Conservation (phyloP, 2,113 vertebrate species). For the Alectura lathami region DNA sequence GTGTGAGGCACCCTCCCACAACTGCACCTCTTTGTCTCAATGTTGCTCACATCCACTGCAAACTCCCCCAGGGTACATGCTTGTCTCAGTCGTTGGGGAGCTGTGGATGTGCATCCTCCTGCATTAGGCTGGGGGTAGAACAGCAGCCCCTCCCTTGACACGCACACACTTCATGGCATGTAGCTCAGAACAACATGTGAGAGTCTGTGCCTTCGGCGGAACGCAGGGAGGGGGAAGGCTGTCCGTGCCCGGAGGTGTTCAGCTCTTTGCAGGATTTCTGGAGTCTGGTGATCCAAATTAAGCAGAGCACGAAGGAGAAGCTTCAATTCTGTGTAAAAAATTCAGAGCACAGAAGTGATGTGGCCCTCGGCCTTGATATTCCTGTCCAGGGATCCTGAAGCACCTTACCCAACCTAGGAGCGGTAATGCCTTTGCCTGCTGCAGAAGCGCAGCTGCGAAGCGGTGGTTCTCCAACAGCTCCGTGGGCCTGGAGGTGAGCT, state of each 20-base stretch:
- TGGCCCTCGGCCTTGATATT: neutral
- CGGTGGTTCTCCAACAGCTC: neutral
- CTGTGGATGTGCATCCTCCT: neutral
- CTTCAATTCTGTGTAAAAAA: neutral
- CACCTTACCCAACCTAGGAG: neutral
- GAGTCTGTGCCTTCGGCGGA: neutral
- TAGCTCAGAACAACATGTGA: neutral
- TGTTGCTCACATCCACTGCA: neutral
- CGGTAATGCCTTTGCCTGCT: neutral
- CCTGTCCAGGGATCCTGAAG: neutral
- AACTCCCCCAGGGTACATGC: neutral
- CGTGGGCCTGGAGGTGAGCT: neutral
- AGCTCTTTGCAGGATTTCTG: fast-evolving
- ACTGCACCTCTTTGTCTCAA: neutral
- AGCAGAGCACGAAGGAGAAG: neutral
- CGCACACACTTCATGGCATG: neutral
- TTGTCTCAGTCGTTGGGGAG: neutral
- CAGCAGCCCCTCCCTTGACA: neutral
- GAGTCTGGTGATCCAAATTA: neutral
- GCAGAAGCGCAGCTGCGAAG: neutral
- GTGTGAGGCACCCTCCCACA: neutral
- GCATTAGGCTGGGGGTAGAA: neutral
- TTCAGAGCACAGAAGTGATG: neutral
- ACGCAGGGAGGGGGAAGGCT: neutral
- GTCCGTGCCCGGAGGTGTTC: neutral